Evolutionary conservation across 1,140 invertebrate species (phyloP).

Genomic region (Drosophila ercepeae): DNA sequence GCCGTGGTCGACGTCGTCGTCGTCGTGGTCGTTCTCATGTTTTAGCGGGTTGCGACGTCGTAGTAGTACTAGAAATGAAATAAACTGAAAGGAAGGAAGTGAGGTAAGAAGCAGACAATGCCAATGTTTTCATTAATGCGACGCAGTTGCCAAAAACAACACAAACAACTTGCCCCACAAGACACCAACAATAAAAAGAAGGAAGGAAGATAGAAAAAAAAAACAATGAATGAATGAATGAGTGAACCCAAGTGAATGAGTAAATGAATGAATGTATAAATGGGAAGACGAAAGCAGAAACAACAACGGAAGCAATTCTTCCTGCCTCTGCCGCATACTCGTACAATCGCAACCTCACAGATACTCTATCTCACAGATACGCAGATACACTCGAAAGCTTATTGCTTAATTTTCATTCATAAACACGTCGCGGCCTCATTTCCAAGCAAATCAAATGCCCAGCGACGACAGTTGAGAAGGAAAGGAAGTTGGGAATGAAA

Average conservation of each 20-base stretch:
- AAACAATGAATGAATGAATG: conserved; percentile 61
- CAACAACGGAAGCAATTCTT: conserved; percentile 81
- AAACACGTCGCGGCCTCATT: conserved; percentile 75
- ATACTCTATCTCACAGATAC: conserved; percentile 18
- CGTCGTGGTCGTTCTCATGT: conserved; percentile 11
- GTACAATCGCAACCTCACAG: conserved; percentile 24
- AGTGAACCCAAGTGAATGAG: conserved; percentile 60
- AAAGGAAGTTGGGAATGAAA: conserved; percentile 65
- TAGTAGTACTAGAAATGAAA: conserved; percentile 43
- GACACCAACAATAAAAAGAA: conserved; percentile 17
- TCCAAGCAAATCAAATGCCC: conserved; percentile 68
- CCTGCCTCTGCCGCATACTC: conserved; percentile 52
- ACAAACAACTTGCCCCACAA: conserved; percentile 38
- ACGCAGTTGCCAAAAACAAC: conserved; percentile 72
- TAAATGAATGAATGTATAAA: conserved; percentile 75
- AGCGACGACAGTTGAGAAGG: conserved; percentile 42
- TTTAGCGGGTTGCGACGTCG: conserved; percentile 13
- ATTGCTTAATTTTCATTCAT: conserved; percentile 82
- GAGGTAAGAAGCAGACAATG: conserved; percentile 74
- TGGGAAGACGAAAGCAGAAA: conserved; percentile 65
- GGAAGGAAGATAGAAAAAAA: conserved; percentile 20
- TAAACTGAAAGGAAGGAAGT: conserved; percentile 72
- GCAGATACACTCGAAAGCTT: conserved; percentile 54
- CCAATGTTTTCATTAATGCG: conserved; percentile 81
- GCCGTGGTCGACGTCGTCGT: not conserved